Percentiles rank a stretch among this genome's conserved stretches.
Evolutionary conservation across 2,797 vertebrate genomes (phyloP).

Genomic region (Falco concolor): DNA sequence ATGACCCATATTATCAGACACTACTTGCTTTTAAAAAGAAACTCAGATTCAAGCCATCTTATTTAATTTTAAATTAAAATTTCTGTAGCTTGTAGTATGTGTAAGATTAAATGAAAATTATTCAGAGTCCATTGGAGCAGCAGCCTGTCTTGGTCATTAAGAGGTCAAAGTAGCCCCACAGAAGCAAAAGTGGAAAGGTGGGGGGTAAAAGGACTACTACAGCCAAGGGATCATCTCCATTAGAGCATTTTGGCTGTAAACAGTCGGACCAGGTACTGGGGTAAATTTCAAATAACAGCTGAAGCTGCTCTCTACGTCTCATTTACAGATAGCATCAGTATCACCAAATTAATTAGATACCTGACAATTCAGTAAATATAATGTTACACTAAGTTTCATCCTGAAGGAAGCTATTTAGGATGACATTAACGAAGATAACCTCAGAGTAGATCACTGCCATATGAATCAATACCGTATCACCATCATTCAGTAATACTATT

Average conservation of each 20-base stretch:
- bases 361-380: not conserved
- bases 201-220: not conserved
- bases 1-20: not conserved
- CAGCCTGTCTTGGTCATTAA: not conserved
- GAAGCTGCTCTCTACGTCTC: not conserved
- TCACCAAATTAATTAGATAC: not conserved
- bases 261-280: not conserved
- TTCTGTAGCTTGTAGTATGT: not conserved
- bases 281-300: not conserved
- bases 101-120: not conserved
- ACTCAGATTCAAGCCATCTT: not conserved
- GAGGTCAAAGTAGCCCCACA: not conserved
- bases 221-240: not conserved
- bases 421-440: not conserved
- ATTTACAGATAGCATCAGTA: not conserved
- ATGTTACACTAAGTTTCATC: not conserved
- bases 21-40: not conserved
- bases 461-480: not conserved
- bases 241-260: not conserved
- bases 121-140: not conserved
- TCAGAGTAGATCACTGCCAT: not conserved
- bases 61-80: not conserved
- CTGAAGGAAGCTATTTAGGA: not conserved
- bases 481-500: not conserved
- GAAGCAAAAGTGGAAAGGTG: not conserved